Evolutionary conservation across 2,113 vertebrate genomes (phyloP).

Genomic region (Circaetus gallicus): DNA sequence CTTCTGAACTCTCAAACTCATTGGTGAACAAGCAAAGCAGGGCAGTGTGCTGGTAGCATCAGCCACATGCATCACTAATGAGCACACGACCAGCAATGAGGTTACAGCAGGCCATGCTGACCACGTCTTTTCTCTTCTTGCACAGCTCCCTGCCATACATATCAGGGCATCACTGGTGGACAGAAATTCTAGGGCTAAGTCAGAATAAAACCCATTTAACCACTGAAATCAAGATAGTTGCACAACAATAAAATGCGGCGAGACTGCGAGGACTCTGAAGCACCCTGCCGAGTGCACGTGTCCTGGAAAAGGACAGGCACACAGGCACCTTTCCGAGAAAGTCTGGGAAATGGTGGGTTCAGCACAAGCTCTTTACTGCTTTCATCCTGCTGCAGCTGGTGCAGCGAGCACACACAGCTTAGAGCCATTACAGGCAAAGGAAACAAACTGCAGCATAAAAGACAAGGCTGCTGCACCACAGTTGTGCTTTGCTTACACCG

Average conservation of each 20-base stretch:
- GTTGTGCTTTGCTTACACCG: not conserved
- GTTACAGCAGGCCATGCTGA: not conserved
- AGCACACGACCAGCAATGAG: not conserved
- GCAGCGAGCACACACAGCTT: not conserved
- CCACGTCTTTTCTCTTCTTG: not conserved
- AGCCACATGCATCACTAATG: not conserved
- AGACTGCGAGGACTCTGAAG: not conserved
- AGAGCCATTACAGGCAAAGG: not conserved
- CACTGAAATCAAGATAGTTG: not conserved
- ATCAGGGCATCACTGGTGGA: not conserved
- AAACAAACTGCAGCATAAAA: not conserved
- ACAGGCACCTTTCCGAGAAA: not conserved
- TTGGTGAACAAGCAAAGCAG: not conserved
- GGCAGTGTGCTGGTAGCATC: not conserved
- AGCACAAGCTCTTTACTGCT: not conserved
- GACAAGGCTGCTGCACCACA: not conserved
- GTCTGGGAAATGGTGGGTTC: not conserved
- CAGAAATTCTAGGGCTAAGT: not conserved
- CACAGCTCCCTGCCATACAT: not conserved
- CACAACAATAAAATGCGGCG: not conserved
- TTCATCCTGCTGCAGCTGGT: not conserved
- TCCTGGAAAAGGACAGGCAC: not conserved
- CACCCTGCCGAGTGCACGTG: not conserved
- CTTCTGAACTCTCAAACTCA: not conserved
- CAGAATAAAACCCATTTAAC: not conserved